A percentile compares a stretch with the other conserved stretches of the same genome.
Evolutionary conservation across 2,113 vertebrate species (phyloP).

Genomic region (Caracal caracal): DNA sequence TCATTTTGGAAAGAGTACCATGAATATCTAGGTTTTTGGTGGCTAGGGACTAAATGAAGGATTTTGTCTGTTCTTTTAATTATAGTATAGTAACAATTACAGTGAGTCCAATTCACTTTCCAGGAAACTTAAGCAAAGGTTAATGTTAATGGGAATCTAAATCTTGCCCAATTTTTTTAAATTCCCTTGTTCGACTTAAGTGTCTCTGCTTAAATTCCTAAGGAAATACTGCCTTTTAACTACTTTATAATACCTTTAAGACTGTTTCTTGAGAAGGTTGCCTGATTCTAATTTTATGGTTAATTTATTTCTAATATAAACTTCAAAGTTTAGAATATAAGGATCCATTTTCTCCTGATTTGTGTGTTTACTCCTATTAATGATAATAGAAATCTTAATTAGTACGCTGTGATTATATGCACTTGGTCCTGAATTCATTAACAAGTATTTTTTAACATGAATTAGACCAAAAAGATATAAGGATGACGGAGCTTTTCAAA

Average conservation of each 20-base stretch:
- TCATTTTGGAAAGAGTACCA: neutral
- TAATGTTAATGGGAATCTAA: slow-evolving; percentile 21
- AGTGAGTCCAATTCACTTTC: neutral
- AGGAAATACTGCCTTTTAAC: slow-evolving; percentile 44
- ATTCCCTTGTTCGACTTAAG: neutral
- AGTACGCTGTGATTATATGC: neutral
- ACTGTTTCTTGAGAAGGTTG: neutral
- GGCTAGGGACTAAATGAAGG: neutral
- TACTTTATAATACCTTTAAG: slow-evolving; percentile 34
- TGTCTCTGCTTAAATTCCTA: slow-evolving; percentile 38
- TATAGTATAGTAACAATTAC: neutral
- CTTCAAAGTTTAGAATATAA: slow-evolving; percentile 27
- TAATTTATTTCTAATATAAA: slow-evolving; percentile 50
- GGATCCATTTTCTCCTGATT: neutral
- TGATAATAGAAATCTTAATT: slow-evolving; percentile 46
- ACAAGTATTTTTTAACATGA: neutral
- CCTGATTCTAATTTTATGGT: slow-evolving; percentile 44
- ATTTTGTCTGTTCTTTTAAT: neutral
- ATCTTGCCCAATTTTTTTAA: neutral
- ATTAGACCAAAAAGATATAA: neutral
- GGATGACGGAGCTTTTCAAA: neutral
- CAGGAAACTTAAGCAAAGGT: neutral
- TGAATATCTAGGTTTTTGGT: neutral
- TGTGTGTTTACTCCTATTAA: slow-evolving; percentile 34
- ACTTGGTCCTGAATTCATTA: slow-evolving; percentile 44